These are phyloP conservation scores for Pollenia amentaria DNA, from an alignment of 2,888 invertebrate genomes.

Conservation along the genomic window DNA sequence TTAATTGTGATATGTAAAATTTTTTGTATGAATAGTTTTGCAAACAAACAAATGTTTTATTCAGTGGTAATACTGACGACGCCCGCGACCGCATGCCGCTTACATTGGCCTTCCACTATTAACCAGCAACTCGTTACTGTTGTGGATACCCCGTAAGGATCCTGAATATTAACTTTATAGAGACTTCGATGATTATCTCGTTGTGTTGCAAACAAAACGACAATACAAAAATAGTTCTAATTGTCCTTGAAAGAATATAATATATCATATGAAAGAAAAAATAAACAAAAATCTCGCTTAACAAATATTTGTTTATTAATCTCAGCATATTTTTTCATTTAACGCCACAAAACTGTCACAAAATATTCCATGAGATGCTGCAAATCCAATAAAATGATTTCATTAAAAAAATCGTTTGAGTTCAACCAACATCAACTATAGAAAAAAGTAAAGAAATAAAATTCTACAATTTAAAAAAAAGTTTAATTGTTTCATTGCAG, in stretches of 20 bases:
- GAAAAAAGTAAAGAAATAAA: background rate
- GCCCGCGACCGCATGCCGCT: no score
- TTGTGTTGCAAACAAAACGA: no score
- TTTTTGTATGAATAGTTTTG: no score
- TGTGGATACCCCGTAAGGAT: no score
- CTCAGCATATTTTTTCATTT: background rate
- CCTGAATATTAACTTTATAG: no score
- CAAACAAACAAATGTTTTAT: no score
- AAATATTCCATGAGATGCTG: constrained; percentile 16
- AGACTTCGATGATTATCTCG: no score
- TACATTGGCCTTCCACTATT: no score
- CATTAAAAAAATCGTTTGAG: background rate
- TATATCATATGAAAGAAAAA: background rate
- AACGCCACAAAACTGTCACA: background rate
- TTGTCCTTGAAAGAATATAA: background rate
- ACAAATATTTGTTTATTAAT: background rate
- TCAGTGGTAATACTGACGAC: no score
- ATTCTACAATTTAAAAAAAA: background rate
- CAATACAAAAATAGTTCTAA: no score
- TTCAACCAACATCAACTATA: background rate
- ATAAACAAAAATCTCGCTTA: background rate
- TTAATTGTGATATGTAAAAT: no score
- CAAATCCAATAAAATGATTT: background rate
- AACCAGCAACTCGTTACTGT: no score
- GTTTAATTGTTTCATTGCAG: constrained; percentile 43